Base-by-base conservation (phyloP, 2,797 vertebrate genomes). In the Urocyon cinereoargenteus region DNA sequence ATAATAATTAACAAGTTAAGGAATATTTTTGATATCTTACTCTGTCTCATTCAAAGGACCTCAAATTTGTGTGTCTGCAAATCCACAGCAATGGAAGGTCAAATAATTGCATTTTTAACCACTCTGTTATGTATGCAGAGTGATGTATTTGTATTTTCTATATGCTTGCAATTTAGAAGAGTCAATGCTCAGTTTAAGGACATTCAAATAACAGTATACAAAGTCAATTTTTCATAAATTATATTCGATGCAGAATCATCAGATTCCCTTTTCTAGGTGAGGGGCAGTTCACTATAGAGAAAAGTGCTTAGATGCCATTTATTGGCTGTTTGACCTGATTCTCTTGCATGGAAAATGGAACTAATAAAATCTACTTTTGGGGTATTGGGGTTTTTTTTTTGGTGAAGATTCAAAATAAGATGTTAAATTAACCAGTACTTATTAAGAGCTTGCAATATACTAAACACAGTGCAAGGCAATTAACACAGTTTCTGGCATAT, bases 1-100 rank as follows among this genome's bases (percentile, higher is more conserved):
- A 55, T 81, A 93, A 53, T 78, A 82, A 84, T 94, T 66, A 40
- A 68, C 9, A 85, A 59, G 14, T 85, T 92, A 87, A 86, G 24
- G 70, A 95, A 85, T 81, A 45, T 77, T 87, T 96, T 96, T 57
- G 64, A 28, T 73, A 11, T 57, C 34, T 57, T 90, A 34, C 26
- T 91, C 61, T 83, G 16, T 94, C n/a, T 77, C n/a, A 79, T 96
- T 94, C 28, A 92, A 59, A 95, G 70, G 53, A 92, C n/a, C 26
- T 97, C 73, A 87, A n/a, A 90, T 51, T 78, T 45, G 2, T 86
- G 7, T 89, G 16, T 36, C 64, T 73, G 55, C 8, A 97, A 96
- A 87, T 94, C 4, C 19, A 49, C 2, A 72, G 51, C 21, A 91
- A 36, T 2, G 14, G 10, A 53, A 92, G 59, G 81, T 92, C 53